phyloP scores from a whole-genome alignment of 2,888 invertebrate genomes.

The Spisula subtruncata region DNA sequence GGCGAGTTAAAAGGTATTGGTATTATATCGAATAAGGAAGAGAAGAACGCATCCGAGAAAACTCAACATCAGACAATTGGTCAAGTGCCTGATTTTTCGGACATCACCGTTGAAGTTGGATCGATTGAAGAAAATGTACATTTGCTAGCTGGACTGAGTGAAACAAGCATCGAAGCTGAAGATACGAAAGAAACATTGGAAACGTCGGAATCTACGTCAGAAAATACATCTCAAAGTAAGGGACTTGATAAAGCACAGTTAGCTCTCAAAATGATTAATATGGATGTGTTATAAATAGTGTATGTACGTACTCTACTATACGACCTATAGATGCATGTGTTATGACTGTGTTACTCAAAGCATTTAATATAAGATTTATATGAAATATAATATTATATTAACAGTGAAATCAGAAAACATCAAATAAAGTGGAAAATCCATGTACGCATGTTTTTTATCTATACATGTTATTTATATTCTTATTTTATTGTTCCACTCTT shows the following conservation, averaged over 20 bases:
- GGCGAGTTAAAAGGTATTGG: slow-evolving; percentile 55
- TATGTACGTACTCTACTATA: too few relatives aligned
- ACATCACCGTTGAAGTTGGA: not conserved
- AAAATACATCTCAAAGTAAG: not conserved
- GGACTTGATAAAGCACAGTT: not conserved
- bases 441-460: too few relatives aligned
- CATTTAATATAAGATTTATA: too few relatives aligned
- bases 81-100: not conserved
- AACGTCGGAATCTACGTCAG: not conserved
- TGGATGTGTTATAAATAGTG: slow-evolving; percentile 14
- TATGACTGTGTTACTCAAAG: too few relatives aligned
- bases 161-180: not conserved
- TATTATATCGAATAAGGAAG: slow-evolving; percentile 36
- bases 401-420: too few relatives aligned
- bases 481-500: too few relatives aligned
- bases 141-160: not conserved
- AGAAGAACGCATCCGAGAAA: not conserved
- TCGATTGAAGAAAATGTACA: not conserved
- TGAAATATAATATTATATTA: too few relatives aligned
- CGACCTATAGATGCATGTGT: too few relatives aligned
- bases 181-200: not conserved
- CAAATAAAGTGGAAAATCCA: too few relatives aligned
- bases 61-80: not conserved
- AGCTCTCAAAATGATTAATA: slow-evolving; percentile 4
- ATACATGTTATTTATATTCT: too few relatives aligned